Evolutionary conservation across 2,888 invertebrate genomes (phyloP).

Genomic region (Cheilosia pagana): DNA sequence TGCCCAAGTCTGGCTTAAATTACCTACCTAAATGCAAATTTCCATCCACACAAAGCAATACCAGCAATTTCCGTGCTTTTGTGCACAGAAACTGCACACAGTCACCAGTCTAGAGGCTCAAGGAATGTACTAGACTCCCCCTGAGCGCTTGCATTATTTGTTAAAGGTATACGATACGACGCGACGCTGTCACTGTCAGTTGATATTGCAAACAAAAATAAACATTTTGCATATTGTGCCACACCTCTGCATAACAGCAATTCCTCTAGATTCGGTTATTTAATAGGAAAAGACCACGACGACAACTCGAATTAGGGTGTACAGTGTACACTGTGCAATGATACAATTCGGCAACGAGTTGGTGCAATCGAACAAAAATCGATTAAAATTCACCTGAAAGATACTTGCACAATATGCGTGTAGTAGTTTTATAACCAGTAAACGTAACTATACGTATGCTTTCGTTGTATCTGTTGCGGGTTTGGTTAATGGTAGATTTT

Average conservation of each 20-base stretch:
- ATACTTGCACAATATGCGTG: constrained; percentile 39
- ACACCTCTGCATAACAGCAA: constrained; percentile 55
- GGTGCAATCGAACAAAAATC: constrained; percentile 65
- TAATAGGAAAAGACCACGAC: constrained; percentile 67
- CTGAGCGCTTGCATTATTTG: neutral
- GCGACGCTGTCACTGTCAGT: constrained; percentile 25
- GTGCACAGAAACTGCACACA: neutral
- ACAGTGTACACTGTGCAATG: neutral
- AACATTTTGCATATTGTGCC: constrained; percentile 19
- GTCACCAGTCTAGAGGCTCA: no score
- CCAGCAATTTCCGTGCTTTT: constrained; percentile 25
- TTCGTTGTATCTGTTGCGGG: constrained; percentile 15
- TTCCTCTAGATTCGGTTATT: constrained; percentile 58
- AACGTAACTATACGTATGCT: constrained; percentile 16
- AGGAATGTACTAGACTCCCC: neutral
- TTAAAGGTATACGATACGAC: no score
- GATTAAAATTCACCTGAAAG: constrained; percentile 71
- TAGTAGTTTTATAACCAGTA: neutral
- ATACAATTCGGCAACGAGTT: constrained; percentile 30
- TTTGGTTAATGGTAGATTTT: constrained; percentile 24
- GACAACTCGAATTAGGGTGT: constrained; percentile 64
- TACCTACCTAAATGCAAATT: constrained; percentile 11
- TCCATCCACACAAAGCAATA: constrained; percentile 2
- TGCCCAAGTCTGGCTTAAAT: constrained; percentile 8
- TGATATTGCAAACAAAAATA: constrained; percentile 15